phyloP scores from a whole-genome alignment of 2,888 invertebrate genomes.

The Apoderus coryli region DNA sequence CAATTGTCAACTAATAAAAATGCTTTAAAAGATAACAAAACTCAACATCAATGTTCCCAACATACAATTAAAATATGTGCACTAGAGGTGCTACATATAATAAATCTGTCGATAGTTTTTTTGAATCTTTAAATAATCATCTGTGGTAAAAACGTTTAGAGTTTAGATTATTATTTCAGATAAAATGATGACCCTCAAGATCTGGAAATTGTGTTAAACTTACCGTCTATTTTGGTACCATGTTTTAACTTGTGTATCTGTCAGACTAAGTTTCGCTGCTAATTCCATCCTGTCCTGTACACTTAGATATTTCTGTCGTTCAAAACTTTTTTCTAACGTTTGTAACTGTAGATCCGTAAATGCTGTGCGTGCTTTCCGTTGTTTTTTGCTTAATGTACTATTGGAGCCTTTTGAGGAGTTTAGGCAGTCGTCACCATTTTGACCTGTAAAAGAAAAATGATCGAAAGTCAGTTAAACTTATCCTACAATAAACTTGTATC shows the following conservation, averaged over 20 bases:
- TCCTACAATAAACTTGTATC: no score
- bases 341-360: slow-evolving; percentile 98
- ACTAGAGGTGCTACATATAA: no score
- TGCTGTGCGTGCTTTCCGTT: slow-evolving; percentile 91
- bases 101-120: no score
- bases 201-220: slow-evolving; percentile 30
- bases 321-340: slow-evolving; percentile 92
- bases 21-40: no score
- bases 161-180: no score
- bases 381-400: slow-evolving; percentile 68
- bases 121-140: no score
- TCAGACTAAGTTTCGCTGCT: slow-evolving; percentile 87
- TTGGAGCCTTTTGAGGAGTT: slow-evolving; percentile 41
- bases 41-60: no score
- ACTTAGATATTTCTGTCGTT: slow-evolving; percentile 90
- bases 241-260: slow-evolving; percentile 99
- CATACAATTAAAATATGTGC: no score
- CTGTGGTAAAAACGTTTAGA: no score
- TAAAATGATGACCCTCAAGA: no score
- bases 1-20: no score
- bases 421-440: slow-evolving; percentile 70
- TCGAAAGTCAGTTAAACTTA: no score
- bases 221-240: slow-evolving; percentile 99
- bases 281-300: slow-evolving; percentile 97
- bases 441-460: slow-evolving; percentile 44